Base-by-base conservation (phyloP, 2,888 invertebrate species). In the Zhengitettix transpicula region DNA sequence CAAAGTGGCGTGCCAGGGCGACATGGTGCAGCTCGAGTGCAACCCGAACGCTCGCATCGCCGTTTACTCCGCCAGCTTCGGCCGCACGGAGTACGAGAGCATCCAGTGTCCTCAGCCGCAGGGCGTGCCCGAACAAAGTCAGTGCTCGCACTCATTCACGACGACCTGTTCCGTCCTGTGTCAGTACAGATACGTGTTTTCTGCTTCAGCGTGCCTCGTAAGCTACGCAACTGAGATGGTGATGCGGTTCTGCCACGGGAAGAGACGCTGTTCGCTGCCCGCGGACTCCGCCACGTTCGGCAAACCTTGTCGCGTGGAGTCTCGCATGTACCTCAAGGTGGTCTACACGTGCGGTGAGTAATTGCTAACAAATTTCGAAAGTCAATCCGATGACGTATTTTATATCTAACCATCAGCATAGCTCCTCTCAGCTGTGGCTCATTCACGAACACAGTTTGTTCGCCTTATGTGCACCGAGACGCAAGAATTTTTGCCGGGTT, bases 1-100 rank as follows among this genome's bases (percentile, higher is more conserved):
- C 73, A 89, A 91, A 79, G 86, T 92, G 69, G 91, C 91, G 65
- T 97, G 96, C 75, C 89, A 94, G 73, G 90, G 91, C 71, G 89
- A 93, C 69, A 83, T 87, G 68, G 82, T 95, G 69, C 86, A 87
- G 71, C 79, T 97, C 70, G 82, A 85, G 71, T 96, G 96, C 76
- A 85, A 87, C 75, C 87, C 88, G 56, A 87, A 89, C 72, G 85
- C 87, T 12, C 81, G 94, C 69, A 86, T 97, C 58, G 94, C 93
- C 59, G 85, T 97, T 70, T 94, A 90, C 77, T 92, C 92, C 53
- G 94, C 95, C 47, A 86, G 87, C 74, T 96, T 89, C 72, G 95
- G 95, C 9, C 81, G 93, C 65, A 89, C 90, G 0, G 87, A 88
- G 70, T 87, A 87, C 68, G 90, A 92, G 73, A 90, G 87, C 67